These are phyloP conservation scores for Prietella phreatophila DNA, from an alignment of 2,113 vertebrate genomes.

Conservation along the genomic window DNA sequence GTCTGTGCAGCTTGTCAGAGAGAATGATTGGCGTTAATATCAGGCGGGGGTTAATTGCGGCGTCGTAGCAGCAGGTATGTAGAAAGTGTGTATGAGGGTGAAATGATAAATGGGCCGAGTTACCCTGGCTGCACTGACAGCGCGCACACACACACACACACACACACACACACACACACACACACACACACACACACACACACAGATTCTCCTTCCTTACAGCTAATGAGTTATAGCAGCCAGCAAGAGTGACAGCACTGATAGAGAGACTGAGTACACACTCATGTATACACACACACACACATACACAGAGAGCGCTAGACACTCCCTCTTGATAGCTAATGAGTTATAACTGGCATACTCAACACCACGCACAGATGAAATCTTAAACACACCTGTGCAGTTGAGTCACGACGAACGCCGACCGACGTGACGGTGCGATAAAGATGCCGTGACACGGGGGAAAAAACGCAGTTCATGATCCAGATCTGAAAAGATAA, in stretches of 20 bases:
- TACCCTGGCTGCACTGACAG: conserved; percentile 36
- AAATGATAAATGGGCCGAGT: conserved; percentile 59
- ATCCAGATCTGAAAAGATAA: background rate
- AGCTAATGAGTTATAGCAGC: conserved; percentile 45
- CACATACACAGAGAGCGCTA: background rate
- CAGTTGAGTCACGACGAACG: background rate
- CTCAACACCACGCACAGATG: background rate
- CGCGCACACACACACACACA: conserved; percentile 20
- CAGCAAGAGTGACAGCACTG: conserved; percentile 48
- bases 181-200: conserved; percentile 7
- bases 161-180: conserved; percentile 35
- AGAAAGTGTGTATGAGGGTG: conserved; percentile 24
- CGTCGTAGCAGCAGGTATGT: conserved; percentile 60
- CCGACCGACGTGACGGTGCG: background rate
- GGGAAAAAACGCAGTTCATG: background rate
- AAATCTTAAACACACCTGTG: conserved; percentile 14
- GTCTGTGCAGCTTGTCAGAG: conserved; percentile 46
- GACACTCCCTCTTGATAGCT: conserved; percentile 25
- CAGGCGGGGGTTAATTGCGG: conserved; percentile 60
- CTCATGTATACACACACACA: conserved; percentile 19
- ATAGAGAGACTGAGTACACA: conserved; percentile 12
- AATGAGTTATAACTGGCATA: background rate
- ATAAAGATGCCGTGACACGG: background rate
- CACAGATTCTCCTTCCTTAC: conserved; percentile 34
- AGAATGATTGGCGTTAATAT: conserved; percentile 54